These are phyloP conservation scores for Callyntrura sp. DNA, from an alignment of 2,888 invertebrate species.

Conservation along the genomic window DNA sequence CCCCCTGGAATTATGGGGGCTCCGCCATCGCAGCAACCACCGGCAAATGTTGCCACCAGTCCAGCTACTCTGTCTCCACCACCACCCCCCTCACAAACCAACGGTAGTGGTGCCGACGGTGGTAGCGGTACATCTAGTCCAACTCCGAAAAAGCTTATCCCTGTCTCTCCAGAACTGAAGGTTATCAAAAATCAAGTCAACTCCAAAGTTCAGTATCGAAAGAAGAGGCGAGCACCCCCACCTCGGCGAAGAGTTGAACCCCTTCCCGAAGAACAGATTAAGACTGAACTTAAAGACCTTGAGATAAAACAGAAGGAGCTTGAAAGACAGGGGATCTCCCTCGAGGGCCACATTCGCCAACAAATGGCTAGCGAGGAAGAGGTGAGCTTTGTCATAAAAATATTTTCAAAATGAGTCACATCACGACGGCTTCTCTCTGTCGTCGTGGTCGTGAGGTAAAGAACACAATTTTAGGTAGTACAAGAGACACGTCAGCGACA, in stretches of 20 bases:
- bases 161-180: slow-evolving; percentile 81
- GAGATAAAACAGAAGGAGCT: slow-evolving; percentile 95
- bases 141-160: slow-evolving; percentile 79
- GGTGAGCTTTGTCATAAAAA: slow-evolving; percentile 56
- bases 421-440: not conserved
- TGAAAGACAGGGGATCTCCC: slow-evolving; percentile 95
- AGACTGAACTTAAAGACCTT: slow-evolving; percentile 90
- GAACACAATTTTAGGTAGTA: slow-evolving; percentile 62
- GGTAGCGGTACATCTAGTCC: slow-evolving; percentile 29
- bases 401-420: slow-evolving; percentile 25
- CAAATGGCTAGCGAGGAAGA: slow-evolving; percentile 77
- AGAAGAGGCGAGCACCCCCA: slow-evolving; percentile 86
- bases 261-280: slow-evolving; percentile 87
- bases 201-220: slow-evolving; percentile 85
- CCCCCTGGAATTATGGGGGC: slow-evolving; percentile 83
- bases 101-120: too few species aligned
- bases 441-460: slow-evolving; percentile 61
- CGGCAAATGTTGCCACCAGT: not conserved
- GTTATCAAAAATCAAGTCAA: slow-evolving; percentile 78
- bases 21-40: slow-evolving; percentile 77
- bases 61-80: too few species aligned
- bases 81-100: too few species aligned
- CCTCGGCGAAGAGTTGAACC: slow-evolving; percentile 82
- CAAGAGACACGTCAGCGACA: not conserved
- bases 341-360: slow-evolving; percentile 93